Evolutionary conservation across 2,797 vertebrate genomes (phyloP).

Genomic region (Dryobates pubescens): DNA sequence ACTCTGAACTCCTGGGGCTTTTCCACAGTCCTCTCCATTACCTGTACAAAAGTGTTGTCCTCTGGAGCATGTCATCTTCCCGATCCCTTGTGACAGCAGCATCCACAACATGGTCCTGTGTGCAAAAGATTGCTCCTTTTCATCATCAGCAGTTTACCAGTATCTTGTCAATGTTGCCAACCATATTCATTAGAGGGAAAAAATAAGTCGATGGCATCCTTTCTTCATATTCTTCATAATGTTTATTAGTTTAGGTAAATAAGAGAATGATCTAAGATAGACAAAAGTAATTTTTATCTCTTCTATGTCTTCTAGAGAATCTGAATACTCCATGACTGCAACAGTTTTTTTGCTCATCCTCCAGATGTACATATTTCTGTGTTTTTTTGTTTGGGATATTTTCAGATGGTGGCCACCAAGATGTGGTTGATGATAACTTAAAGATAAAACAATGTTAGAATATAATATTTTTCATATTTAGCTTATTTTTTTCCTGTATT

Average conservation of each 20-base stretch:
- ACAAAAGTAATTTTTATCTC: neutral
- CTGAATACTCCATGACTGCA: neutral
- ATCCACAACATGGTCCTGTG: neutral
- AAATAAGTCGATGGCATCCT: neutral
- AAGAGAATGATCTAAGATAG: neutral
- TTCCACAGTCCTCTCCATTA: neutral
- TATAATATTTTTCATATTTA: neutral
- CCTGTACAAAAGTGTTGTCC: neutral
- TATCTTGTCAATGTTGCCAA: neutral
- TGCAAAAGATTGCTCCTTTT: neutral
- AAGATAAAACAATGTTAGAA: neutral
- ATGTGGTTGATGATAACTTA: too few relatives aligned
- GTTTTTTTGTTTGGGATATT: neutral
- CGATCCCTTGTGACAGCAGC: neutral
- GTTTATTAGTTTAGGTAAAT: neutral
- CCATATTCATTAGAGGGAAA: neutral
- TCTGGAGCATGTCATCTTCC: neutral
- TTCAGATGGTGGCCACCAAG: neutral
- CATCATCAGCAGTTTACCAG: neutral
- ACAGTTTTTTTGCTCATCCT: neutral
- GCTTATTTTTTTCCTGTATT: neutral
- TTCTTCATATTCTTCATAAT: neutral
- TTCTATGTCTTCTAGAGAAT: neutral
- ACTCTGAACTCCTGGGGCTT: neutral
- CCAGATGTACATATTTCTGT: accelerated